A percentile compares a stretch with the other conserved stretches of the same genome.
Evolutionary conservation across 2,888 invertebrate genomes (phyloP).

Genomic region (Drosophila mettleri): DNA sequence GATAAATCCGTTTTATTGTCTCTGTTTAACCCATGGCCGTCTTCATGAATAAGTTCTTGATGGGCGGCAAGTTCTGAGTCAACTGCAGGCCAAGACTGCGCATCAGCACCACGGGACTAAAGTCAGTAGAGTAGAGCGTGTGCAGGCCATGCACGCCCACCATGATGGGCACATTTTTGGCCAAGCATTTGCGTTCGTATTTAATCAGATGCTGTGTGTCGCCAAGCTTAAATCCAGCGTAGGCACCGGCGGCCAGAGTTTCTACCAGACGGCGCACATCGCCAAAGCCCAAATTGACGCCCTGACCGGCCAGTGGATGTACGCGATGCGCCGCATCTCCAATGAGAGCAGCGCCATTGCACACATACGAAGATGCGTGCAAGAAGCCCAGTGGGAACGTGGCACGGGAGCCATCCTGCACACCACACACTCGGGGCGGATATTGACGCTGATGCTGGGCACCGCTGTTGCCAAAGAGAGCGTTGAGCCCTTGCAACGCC

Average conservation of each 20-base stretch:
- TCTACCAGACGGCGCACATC: slow-evolving; percentile 92
- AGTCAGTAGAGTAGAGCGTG: slow-evolving; percentile 91
- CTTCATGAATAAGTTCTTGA: slow-evolving; percentile 87
- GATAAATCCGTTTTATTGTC: background rate
- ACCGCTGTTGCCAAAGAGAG: slow-evolving; percentile 81
- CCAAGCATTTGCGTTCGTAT: slow-evolving; percentile 94
- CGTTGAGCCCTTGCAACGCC: slow-evolving; percentile 86
- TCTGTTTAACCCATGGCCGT: slow-evolving; percentile 79
- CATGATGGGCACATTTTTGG: slow-evolving; percentile 95
- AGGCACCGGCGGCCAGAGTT: slow-evolving; percentile 89
- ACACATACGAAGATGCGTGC: slow-evolving; percentile 94
- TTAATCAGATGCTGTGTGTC: slow-evolving; percentile 89
- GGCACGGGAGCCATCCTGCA: slow-evolving; percentile 87
- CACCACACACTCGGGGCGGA: slow-evolving; percentile 81
- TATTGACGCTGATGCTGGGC: slow-evolving; percentile 82
- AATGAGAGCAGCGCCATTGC: slow-evolving; percentile 92
- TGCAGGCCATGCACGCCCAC: slow-evolving; percentile 94
- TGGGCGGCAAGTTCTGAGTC: slow-evolving; percentile 89
- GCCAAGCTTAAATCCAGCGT: slow-evolving; percentile 91
- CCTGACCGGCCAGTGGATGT: slow-evolving; percentile 98
- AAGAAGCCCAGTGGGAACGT: slow-evolving; percentile 97
- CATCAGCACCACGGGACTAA: slow-evolving; percentile 91
- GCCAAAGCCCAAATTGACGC: slow-evolving; percentile 98
- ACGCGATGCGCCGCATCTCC: slow-evolving; percentile 96
- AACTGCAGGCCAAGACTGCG: slow-evolving; percentile 93